Evolutionary conservation across 1,140 invertebrate species (phyloP).

Genomic region (Lanistes nyassanus): DNA sequence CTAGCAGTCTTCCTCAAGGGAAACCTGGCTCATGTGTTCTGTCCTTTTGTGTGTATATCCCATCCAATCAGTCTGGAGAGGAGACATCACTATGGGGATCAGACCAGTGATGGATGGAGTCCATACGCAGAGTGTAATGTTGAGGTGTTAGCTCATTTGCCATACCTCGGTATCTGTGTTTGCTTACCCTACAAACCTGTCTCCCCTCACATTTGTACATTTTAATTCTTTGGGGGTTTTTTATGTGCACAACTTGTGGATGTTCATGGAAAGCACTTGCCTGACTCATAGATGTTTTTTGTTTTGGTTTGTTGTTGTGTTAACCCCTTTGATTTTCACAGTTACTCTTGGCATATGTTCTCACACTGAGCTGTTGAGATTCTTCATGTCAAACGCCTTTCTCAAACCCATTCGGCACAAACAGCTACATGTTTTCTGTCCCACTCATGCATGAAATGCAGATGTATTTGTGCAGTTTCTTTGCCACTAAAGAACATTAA

Average conservation of each 20-base stretch:
- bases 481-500: too few relatives aligned
- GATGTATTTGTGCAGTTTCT: too few relatives aligned
- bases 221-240: background rate
- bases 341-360: too few relatives aligned
- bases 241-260: background rate
- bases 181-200: background rate
- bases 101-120: slow-evolving; percentile 5
- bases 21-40: background rate
- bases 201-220: background rate
- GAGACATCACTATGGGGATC: slow-evolving; percentile 18
- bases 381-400: too few relatives aligned
- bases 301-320: too few relatives aligned
- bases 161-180: background rate
- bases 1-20: background rate
- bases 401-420: too few relatives aligned
- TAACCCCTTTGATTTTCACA: too few relatives aligned
- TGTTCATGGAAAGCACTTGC: background rate
- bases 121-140: too few relatives aligned
- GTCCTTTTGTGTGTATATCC: background rate
- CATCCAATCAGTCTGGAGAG: background rate
- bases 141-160: too few relatives aligned
- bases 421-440: too few relatives aligned
- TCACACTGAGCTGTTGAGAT: too few relatives aligned
- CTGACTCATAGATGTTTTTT: background rate
- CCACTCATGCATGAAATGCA: too few relatives aligned